Evolutionary conservation across 2,888 invertebrate genomes (phyloP), one percentile per base, ranked within the genome.

Genomic region (Cheilosia grossa): DNA sequence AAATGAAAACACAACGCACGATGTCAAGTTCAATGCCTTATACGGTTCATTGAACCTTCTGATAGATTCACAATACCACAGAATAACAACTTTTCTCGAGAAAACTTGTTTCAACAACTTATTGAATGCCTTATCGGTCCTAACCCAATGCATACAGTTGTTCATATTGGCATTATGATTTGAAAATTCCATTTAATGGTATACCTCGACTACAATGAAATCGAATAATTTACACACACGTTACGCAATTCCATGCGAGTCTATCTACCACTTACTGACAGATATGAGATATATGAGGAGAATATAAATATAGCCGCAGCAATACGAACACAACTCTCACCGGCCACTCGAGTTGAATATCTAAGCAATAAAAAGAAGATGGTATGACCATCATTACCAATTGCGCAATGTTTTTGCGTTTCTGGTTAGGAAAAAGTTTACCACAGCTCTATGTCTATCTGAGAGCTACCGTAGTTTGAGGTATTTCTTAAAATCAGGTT

Each of bases 371-470:
- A 70, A 40, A 75, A 61, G 59, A 77, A 70, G 70, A 82, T 66
- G 70, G 72, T 72, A 66, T 77, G 70, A 66, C 72, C 77, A 82
- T 66, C 82, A 77, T 66, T 77, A 77, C 70, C 77, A 66, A 72
- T 82, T 82, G 77, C 70, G 82, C 70, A 82, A 82, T 42, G 64
- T 54, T 72, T 82, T 82, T 72, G 77, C 54, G 61, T 82, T 82
- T 82, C 82, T 82, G 82, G 82, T 72, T 77, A 82, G 77, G 77
- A 82, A 82, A 77, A 77, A 13, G 82, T 72, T 47, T 21, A 75
- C 56, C 63, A 49, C 63, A 40, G 24, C 21, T 47, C 49, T n/a
- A 3, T 51, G 42, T 58, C 37, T 15, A 9, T 40, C 37, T 37
- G 19, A 27, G 37, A 30, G 56, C 27, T 30, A 49, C 33, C 51